Evolutionary conservation across 2,113 vertebrate genomes (phyloP), one percentile per base, ranked within the genome.

Genomic region (Jacana jacana): DNA sequence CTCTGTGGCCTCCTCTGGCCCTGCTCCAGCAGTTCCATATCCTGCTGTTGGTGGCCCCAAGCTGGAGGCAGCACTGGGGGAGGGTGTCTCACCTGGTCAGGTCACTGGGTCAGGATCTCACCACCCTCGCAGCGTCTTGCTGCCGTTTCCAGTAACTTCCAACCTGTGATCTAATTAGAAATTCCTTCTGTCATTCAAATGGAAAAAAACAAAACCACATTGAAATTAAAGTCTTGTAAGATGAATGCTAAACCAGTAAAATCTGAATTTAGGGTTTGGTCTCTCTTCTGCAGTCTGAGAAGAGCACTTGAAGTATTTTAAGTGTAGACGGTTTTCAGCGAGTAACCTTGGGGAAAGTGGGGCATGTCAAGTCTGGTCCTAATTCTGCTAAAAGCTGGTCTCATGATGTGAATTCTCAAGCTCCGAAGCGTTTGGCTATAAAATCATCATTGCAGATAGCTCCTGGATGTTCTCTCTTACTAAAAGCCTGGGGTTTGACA

Each of bases 271-370:
- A 28, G 48, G 22, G 66, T 92, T 92, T 20, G 5, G 51, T 89
- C 4, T 4, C 35, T 90, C 17, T 71, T 58, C 40, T 88, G 69
- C 73, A 54, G 60, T 3, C 16, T 44, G 61, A 83, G 64, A 64
- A 73, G 68, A 91, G 35, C 35, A 12, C 68, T 48, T 44, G 31
- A 60, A 85, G 54, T 83, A 66, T 55, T 93, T 82, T 10, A 76
- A 81, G 77, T 31, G n/a, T 69, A 71, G 52, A 84, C 71, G 42
- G 3, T 6, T 91, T 93, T 89, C 52, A 51, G 18, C 60, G 75
- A 87, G 81, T 84, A 92, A 96, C 94, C 89, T 89, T 95, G 78
- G 77, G 73, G 86, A 96, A 93, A 96, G 24, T 86, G 61, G 90
- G 86, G 27, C 93, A 92, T 88, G 73, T 93, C 77, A 87, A 76